A percentile compares a stretch with the other conserved stretches of the same genome.
These are phyloP conservation scores for Drepana falcataria DNA, from an alignment of 2,888 invertebrate species.

Conservation along the genomic window DNA sequence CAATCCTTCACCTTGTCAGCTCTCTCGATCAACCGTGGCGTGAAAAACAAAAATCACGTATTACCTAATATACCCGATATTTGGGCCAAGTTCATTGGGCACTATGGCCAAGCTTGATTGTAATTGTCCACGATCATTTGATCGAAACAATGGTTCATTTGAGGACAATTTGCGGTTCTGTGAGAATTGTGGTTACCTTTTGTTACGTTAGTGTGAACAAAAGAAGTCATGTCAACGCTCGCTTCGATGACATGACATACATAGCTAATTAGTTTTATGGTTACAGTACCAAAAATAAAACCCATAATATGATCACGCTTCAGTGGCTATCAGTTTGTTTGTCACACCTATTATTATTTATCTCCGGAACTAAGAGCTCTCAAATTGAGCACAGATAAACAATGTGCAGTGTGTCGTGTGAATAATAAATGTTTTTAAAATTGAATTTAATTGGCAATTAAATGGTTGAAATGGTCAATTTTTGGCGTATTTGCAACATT, in stretches of 20 bases:
- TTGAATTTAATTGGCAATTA: no score
- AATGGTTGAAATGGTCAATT: no score
- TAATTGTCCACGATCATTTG: conserved; percentile 1
- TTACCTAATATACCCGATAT: conserved; percentile 34
- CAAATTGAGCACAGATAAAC: no score
- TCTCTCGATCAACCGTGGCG: conserved; percentile 31
- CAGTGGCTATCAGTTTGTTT: no score
- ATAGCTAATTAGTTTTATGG: background rate
- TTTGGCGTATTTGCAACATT: no score
- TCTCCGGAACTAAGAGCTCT: no score
- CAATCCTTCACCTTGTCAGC: conserved; percentile 41
- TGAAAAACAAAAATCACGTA: conserved; percentile 25
- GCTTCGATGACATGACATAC: background rate
- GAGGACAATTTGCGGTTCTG: background rate
- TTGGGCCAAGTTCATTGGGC: conserved; percentile 42
- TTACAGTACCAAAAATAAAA: no score
- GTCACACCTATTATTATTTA: no score
- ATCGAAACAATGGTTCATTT: conserved; percentile 1
- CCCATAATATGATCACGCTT: no score
- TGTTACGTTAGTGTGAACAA: background rate
- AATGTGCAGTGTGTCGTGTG: no score
- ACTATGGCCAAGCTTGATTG: conserved; percentile 10
- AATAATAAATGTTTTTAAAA: no score
- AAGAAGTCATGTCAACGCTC: background rate
- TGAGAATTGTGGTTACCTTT: background rate